Conservation (phyloP, 2,797 vertebrate genomes). For the Novumbra hubbsi region DNA sequence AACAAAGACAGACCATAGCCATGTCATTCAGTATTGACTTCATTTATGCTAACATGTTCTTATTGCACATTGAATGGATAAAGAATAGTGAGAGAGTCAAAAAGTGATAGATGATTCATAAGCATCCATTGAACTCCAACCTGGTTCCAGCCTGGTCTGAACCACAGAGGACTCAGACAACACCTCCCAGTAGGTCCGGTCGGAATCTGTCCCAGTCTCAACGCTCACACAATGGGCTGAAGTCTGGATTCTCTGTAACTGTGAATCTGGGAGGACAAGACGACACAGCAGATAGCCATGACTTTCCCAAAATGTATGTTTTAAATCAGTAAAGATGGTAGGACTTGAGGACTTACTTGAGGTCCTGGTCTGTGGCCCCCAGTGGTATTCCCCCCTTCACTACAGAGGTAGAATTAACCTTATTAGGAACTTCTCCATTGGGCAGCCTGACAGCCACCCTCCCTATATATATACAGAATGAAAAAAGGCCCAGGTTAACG, state of each 20-base stretch:
- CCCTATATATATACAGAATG: slow-evolving; percentile 16
- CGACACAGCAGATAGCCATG: neutral
- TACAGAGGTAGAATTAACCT: slow-evolving; percentile 48
- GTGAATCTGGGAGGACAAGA: slow-evolving; percentile 53
- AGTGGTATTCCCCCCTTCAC: slow-evolving; percentile 62
- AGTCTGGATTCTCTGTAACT: slow-evolving; percentile 55
- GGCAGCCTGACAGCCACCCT: slow-evolving; percentile 51
- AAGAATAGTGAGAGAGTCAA: neutral
- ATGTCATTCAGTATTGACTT: neutral
- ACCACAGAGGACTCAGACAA: slow-evolving; percentile 55
- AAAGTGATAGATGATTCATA: neutral
- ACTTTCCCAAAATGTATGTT: neutral
- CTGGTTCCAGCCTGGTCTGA: slow-evolving; percentile 50
- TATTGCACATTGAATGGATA: neutral
- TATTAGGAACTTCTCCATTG: slow-evolving; percentile 26
- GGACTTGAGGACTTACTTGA: slow-evolving; percentile 67
- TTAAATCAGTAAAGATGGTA: too few relatives aligned
- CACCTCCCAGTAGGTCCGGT: slow-evolving; percentile 71
- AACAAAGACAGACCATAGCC: slow-evolving; percentile 8
- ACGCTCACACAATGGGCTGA: slow-evolving; percentile 59
- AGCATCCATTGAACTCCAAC: slow-evolving; percentile 13
- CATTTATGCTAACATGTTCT: neutral
- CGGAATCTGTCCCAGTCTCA: slow-evolving; percentile 49
- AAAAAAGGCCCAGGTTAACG: neutral
- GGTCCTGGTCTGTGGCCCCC: slow-evolving; percentile 48